Conservation (phyloP, 2,888 invertebrate species). For the Andrena hattorfiana region DNA sequence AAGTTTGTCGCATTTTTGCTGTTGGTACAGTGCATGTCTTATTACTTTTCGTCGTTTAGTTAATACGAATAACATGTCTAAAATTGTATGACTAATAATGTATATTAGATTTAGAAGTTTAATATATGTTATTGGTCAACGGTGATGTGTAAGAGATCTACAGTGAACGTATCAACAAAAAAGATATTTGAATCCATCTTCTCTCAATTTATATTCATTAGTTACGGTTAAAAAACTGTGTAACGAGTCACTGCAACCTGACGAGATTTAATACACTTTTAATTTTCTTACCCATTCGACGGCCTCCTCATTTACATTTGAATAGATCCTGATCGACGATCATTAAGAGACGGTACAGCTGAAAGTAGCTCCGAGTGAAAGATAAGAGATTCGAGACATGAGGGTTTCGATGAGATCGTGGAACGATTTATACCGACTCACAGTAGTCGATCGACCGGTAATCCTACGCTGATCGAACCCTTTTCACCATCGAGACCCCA, state of each 20-base stretch:
- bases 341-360: constrained; percentile 46
- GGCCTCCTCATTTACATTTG: constrained; percentile 43
- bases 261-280: constrained; percentile 31
- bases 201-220: constrained; percentile 12
- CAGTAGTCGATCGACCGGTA: constrained; percentile 57
- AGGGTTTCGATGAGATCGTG: constrained; percentile 45
- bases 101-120: too few relatives aligned
- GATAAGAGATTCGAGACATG: constrained; percentile 49
- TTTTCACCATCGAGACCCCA: constrained; percentile 42
- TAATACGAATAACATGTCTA: neutral
- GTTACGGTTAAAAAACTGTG: neutral
- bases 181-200: neutral
- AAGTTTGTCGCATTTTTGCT: neutral
- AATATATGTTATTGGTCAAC: neutral
- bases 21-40: neutral
- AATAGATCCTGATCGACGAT: constrained; percentile 44
- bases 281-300: constrained; percentile 28
- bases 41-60: too few relatives aligned
- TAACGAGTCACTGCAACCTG: constrained; percentile 8
- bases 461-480: constrained; percentile 50
- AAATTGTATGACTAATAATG: too few relatives aligned
- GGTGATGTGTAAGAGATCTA: neutral
- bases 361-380: constrained; percentile 30
- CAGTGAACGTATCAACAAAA: neutral
- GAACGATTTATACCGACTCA: constrained; percentile 55